Evolutionary conservation across 2,888 invertebrate genomes (phyloP).

Genomic region (Asteroscopus sphinx): DNA sequence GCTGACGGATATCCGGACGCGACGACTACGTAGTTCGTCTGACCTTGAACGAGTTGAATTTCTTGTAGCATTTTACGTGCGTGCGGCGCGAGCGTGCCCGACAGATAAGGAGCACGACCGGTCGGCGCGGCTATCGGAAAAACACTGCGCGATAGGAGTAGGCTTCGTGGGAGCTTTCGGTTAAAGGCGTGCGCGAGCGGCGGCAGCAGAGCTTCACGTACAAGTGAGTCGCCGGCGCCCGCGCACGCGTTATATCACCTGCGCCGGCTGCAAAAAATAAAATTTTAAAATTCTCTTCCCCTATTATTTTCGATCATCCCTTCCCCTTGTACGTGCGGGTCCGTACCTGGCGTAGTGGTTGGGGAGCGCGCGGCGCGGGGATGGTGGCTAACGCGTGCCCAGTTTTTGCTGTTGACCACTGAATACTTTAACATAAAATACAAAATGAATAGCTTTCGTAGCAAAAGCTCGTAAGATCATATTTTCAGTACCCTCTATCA

Average conservation of each 20-base stretch:
- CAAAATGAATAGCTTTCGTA: conserved; percentile 36
- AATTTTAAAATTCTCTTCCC: conserved; percentile 89
- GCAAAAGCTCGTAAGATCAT: conserved; percentile 9
- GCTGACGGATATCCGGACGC: conserved; percentile 87
- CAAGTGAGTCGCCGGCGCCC: conserved; percentile 88
- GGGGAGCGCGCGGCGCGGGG: conserved; percentile 68
- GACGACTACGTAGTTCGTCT: conserved; percentile 91
- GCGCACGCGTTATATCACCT: conserved; percentile 89
- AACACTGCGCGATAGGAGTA: conserved; percentile 75
- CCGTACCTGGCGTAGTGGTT: conserved; percentile 84
- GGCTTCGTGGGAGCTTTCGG: conserved; percentile 74
- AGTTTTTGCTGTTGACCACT: conserved; percentile 84
- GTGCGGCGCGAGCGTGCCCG: conserved; percentile 72
- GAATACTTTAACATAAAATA: conserved; percentile 67
- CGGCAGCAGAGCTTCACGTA: conserved; percentile 83
- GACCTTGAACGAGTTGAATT: conserved; percentile 88
- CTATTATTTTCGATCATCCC: conserved; percentile 90
- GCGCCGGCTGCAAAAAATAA: conserved; percentile 90
- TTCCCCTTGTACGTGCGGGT: conserved; percentile 87
- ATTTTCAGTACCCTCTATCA: conserved; percentile 9
- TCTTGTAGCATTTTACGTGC: conserved; percentile 88
- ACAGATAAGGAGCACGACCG: conserved; percentile 72
- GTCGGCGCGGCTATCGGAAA: conserved; percentile 77
- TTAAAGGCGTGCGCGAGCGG: conserved; percentile 72
- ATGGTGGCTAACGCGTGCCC: conserved; percentile 82